phyloP scores from a whole-genome alignment of 2,113 vertebrate species.

The Silurus meridionalis region DNA sequence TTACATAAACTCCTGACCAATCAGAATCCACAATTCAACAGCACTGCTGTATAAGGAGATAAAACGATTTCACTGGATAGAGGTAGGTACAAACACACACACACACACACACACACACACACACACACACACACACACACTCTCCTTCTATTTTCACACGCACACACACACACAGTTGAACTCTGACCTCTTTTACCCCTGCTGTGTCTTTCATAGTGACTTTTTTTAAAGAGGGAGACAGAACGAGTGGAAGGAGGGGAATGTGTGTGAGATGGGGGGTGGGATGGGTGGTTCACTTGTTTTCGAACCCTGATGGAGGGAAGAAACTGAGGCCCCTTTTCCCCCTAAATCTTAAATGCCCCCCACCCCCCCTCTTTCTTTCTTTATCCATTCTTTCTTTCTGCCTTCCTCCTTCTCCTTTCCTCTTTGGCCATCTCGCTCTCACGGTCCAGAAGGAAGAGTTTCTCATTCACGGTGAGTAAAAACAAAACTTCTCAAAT shows the following conservation, averaged over 20 bases:
- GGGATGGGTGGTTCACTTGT: constrained; percentile 20
- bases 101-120: constrained; percentile 23
- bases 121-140: constrained; percentile 11
- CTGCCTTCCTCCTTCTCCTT: background rate
- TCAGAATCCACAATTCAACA: background rate
- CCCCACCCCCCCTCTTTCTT: background rate
- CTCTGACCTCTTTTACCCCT: constrained; percentile 6
- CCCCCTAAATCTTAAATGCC: constrained; percentile 15
- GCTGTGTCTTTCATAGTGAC: constrained; percentile 30
- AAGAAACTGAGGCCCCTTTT: constrained; percentile 40
- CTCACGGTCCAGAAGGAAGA: constrained; percentile 30
- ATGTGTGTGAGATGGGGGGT: background rate
- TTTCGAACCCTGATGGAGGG: constrained; percentile 33
- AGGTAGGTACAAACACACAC: background rate
- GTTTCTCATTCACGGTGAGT: constrained; percentile 39
- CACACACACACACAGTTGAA: background rate
- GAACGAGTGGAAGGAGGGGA: background rate
- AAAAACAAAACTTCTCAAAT: constrained; percentile 5
- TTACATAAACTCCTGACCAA: background rate
- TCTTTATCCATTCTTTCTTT: too few species aligned
- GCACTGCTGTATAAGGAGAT: background rate
- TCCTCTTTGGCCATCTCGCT: constrained; percentile 23
- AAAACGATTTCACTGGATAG: background rate
- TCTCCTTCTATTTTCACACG: too few species aligned
- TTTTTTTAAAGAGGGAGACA: constrained; percentile 9